Evolutionary conservation across 2,113 vertebrate genomes (phyloP).

Genomic region (Psephotus haematonotus): DNA sequence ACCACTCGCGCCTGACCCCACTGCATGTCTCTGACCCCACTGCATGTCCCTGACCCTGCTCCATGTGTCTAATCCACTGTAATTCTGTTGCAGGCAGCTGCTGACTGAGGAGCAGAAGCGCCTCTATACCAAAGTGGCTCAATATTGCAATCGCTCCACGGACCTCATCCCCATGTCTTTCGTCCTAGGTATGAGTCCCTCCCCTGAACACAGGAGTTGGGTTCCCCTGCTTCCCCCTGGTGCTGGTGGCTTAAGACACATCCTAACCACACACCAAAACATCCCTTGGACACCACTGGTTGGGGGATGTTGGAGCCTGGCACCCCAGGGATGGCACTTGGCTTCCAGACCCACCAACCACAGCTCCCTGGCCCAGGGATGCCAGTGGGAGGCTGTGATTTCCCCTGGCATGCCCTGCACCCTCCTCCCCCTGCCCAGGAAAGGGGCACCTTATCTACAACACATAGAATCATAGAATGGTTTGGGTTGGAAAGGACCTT

Average conservation of each 20-base stretch:
- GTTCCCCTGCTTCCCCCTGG: neutral
- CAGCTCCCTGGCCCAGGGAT: neutral
- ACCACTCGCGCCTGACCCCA: neutral
- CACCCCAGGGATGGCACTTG: neutral
- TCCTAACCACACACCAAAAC: neutral
- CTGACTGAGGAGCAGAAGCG: slow-evolving; percentile 79
- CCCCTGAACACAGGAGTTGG: neutral
- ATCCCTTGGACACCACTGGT: fast-evolving
- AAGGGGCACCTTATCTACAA: neutral
- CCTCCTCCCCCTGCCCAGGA: neutral
- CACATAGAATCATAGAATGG: neutral
- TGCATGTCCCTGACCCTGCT: neutral
- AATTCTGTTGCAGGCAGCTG: slow-evolving; percentile 64
- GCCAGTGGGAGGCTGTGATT: neutral
- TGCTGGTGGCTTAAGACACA: fast-evolving
- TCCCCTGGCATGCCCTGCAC: neutral
- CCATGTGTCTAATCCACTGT: neutral
- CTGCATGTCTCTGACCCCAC: neutral
- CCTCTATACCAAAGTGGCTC: slow-evolving; percentile 80
- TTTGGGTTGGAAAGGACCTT: neutral
- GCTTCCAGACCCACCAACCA: fast-evolving
- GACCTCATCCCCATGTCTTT: slow-evolving; percentile 87
- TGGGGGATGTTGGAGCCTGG: neutral
- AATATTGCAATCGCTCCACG: slow-evolving; percentile 84
- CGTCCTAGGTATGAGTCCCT: slow-evolving; percentile 77